phyloP scores from a whole-genome alignment of 2,797 vertebrate genomes.

The Takifugu ocellatus region DNA sequence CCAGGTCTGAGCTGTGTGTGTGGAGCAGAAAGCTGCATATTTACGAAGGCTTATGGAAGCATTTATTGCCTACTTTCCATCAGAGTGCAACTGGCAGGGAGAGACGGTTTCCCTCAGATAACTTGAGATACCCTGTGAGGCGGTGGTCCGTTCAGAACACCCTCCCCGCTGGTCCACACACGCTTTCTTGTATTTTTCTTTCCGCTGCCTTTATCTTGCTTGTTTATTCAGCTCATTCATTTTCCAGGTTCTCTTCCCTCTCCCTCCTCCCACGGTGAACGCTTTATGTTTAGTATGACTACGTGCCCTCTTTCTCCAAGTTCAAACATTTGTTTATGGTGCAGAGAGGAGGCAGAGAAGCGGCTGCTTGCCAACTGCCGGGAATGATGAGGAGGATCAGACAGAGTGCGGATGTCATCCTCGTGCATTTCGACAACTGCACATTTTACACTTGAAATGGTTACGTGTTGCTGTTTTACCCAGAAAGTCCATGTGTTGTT shows the following conservation, averaged over 20 bases:
- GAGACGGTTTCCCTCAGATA: conserved; percentile 75
- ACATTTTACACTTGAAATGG: conserved; percentile 48
- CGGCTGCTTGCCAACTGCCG: conserved; percentile 69
- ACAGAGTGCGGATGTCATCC: conserved; percentile 52
- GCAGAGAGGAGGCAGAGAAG: conserved; percentile 31
- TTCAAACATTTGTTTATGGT: conserved; percentile 64
- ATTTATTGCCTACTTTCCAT: conserved; percentile 73
- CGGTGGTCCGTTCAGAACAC: conserved; percentile 50
- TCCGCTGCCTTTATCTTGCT: conserved; percentile 3
- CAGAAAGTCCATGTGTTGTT: conserved; percentile 57
- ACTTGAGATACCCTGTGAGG: conserved; percentile 60
- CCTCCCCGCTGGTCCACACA: conserved; percentile 30
- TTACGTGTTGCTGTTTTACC: conserved; percentile 38
- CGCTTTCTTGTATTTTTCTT: conserved; percentile 16
- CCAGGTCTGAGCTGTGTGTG: conserved; percentile 65
- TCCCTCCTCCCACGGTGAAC: conserved; percentile 20
- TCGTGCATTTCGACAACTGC: conserved; percentile 59
- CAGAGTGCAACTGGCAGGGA: conserved; percentile 66
- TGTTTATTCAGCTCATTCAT: neutral
- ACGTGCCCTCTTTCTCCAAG: conserved; percentile 50
- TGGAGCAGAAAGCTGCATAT: conserved; percentile 72
- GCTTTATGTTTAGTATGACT: conserved; percentile 38
- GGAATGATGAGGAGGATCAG: conserved; percentile 73
- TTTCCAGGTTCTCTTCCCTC: neutral
- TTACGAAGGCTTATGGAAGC: conserved; percentile 75